Conservation (phyloP, 2,888 invertebrate species). For the Caenorhabditis sp. region DNA sequence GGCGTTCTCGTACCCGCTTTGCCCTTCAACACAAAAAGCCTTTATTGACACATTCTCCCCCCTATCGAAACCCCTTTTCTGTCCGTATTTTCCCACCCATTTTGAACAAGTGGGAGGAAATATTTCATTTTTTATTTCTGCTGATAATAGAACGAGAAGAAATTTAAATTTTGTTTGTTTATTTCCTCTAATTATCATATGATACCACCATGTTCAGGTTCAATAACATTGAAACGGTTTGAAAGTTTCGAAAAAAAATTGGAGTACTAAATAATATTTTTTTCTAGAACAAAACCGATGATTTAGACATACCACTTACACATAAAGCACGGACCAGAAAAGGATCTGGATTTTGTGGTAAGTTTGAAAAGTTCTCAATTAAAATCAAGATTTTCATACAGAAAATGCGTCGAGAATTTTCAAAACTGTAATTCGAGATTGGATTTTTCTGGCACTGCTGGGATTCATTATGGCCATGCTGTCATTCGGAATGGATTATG, state of each 20-base stretch:
- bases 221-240: neutral
- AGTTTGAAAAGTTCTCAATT: neutral
- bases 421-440: slow-evolving; percentile 69
- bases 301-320: neutral
- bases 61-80: neutral
- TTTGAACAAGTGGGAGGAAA: neutral
- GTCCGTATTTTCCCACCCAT: neutral
- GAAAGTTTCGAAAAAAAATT: neutral
- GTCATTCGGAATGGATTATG: slow-evolving; percentile 61
- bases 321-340: neutral
- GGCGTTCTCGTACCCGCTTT: too few relatives aligned
- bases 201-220: neutral
- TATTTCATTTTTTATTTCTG: neutral
- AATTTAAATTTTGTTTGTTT: neutral
- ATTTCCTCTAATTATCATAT: neutral
- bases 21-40: neutral
- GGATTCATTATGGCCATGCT: slow-evolving; percentile 73
- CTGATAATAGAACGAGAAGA: neutral
- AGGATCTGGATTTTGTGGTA: neutral
- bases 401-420: slow-evolving; percentile 14
- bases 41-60: neutral
- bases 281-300: neutral
- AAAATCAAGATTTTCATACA: neutral
- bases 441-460: slow-evolving; percentile 73
- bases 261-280: neutral